These are phyloP conservation scores for Mnemiopsis leidyi DNA, from an alignment of 37 sponge, comb jelly and placozoan species.

Conservation along the genomic window DNA sequence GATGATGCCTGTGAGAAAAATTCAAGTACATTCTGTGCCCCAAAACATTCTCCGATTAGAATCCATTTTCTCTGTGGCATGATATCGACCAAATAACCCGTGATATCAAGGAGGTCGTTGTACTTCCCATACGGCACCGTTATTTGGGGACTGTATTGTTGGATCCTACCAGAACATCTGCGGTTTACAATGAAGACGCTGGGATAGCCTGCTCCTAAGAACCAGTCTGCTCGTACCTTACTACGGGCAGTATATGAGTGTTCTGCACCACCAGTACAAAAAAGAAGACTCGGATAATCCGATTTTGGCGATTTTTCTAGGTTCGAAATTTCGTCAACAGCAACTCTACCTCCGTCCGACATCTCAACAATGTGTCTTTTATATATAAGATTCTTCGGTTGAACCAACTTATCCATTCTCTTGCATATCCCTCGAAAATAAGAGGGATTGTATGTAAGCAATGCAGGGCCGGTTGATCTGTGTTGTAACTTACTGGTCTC, in stretches of 20 bases:
- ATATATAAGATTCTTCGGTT: neutral
- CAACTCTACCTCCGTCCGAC: neutral
- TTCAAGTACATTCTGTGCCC: neutral
- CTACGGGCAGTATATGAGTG: neutral
- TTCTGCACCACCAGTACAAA: neutral
- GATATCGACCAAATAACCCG: neutral
- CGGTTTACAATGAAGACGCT: conserved; percentile 30
- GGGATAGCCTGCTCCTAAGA: conserved; percentile 29
- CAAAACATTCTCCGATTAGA: neutral
- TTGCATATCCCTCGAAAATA: neutral
- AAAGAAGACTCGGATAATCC: neutral
- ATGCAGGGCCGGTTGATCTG: neutral
- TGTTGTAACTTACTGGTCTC: neutral
- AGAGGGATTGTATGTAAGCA: neutral
- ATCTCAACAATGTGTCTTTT: neutral
- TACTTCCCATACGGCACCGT: neutral
- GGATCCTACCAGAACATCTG: neutral
- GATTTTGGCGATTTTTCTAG: neutral
- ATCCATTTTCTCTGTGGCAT: neutral
- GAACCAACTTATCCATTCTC: neutral
- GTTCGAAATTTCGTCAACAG: neutral
- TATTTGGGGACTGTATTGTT: neutral
- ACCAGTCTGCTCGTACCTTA: neutral
- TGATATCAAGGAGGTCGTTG: neutral
- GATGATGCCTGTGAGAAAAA: neutral